A percentile compares a stretch with the other conserved stretches of the same genome.
Evolutionary conservation across 2,797 vertebrate genomes (phyloP).

Genomic region (Xenentodon cancila): DNA sequence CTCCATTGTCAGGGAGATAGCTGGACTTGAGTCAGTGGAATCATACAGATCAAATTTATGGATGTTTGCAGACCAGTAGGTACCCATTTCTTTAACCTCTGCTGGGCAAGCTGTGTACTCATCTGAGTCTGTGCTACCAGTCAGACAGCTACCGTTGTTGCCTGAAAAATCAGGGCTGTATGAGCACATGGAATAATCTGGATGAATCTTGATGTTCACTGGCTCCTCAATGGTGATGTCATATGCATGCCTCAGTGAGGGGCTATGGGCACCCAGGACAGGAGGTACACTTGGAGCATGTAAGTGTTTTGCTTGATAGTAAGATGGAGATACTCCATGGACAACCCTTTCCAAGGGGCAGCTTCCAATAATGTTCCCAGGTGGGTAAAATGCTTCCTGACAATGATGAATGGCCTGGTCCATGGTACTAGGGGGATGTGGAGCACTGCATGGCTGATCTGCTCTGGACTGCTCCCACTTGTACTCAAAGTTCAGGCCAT

Average conservation of each 20-base stretch:
- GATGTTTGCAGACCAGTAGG: conserved; percentile 84
- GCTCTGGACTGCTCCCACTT: conserved; percentile 94
- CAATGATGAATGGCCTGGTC: conserved; percentile 81
- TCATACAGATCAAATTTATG: conserved; percentile 76
- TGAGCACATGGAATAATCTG: conserved; percentile 87
- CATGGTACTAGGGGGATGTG: conserved; percentile 70
- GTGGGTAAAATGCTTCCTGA: conserved; percentile 88
- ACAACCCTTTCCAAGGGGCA: conserved; percentile 75
- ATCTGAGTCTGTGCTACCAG: conserved; percentile 72
- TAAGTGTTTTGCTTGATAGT: conserved; percentile 86
- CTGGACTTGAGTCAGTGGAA: conserved; percentile 84
- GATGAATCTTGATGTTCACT: conserved; percentile 82
- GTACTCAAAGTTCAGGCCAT: conserved; percentile 96
- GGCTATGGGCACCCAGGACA: conserved; percentile 92
- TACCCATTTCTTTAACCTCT: conserved; percentile 60
- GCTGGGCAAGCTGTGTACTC: conserved; percentile 77
- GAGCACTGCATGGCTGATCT: conserved; percentile 76
- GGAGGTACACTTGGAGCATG: conserved; percentile 88
- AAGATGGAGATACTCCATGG: conserved; percentile 87
- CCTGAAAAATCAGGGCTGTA: conserved; percentile 85
- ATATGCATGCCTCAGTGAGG: conserved; percentile 91
- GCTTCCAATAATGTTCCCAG: conserved; percentile 79
- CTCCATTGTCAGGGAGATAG: conserved; percentile 89
- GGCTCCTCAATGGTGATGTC: conserved; percentile 96
- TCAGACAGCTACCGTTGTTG: conserved; percentile 81